phyloP scores from a whole-genome alignment of 2,888 invertebrate genomes.

The Camponotus fellah region DNA sequence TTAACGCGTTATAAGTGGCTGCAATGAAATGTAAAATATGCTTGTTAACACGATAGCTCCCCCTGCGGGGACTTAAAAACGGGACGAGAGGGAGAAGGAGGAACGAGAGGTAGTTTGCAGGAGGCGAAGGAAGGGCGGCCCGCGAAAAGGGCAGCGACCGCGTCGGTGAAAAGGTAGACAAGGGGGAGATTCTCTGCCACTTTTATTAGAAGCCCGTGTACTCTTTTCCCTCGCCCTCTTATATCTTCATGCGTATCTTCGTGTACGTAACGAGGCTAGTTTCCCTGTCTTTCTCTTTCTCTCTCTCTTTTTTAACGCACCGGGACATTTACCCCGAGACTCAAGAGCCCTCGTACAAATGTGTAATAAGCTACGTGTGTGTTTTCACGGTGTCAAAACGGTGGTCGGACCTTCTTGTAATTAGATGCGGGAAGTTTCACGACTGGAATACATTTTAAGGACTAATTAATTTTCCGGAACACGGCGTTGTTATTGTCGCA shows the following conservation, averaged over 20 bases:
- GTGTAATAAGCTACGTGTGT: not conserved
- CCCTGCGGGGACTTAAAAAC: constrained; percentile 43
- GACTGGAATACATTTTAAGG: constrained; percentile 33
- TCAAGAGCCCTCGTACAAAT: not conserved
- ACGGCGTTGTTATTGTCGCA: not conserved
- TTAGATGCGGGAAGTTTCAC: constrained; percentile 37
- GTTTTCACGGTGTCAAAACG: not conserved
- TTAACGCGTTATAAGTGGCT: constrained; percentile 79
- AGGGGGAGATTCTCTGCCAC: constrained; percentile 61
- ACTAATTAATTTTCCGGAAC: constrained; percentile 41
- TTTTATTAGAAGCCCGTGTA: constrained; percentile 71
- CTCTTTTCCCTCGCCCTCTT: constrained; percentile 32
- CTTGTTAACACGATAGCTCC: constrained; percentile 79
- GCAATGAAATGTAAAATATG: constrained; percentile 85
- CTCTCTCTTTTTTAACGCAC: not conserved
- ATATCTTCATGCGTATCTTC: constrained; percentile 32
- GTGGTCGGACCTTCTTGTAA: constrained; percentile 12
- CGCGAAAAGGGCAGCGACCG: constrained; percentile 41
- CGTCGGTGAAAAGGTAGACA: constrained; percentile 43
- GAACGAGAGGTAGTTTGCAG: constrained; percentile 52
- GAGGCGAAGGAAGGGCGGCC: not conserved
- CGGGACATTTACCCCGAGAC: constrained; percentile 3
- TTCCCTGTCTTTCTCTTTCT: not conserved
- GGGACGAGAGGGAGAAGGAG: constrained; percentile 42
- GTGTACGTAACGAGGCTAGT: constrained; percentile 9